Evolutionary conservation across 1,140 invertebrate genomes (phyloP), one percentile per base, ranked within the genome.

Genomic region (Cephus cinctus): DNA sequence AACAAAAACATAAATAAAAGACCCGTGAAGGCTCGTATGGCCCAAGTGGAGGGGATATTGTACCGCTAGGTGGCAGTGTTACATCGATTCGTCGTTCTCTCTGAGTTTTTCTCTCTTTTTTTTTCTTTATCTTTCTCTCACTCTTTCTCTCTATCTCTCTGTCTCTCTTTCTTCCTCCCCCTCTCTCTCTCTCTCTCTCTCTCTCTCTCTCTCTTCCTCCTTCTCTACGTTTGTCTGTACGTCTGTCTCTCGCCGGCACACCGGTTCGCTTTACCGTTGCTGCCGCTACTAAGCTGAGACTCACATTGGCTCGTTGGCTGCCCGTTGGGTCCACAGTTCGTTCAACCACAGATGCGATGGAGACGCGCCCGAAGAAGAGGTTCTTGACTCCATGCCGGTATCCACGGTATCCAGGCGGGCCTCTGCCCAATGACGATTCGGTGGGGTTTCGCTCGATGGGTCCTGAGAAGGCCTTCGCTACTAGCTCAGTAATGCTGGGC

Each of bases 221-320:
- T 50, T 38, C 39, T 47, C 39, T 41, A 22, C 9, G 23, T 27
- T 43, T 42, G 23, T 50, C 49, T 51, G 18, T 48, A 19, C 41
- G 31, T 25, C 31, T 49, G 39, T 40, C 57, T 51, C 55, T 60
- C 50, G 59, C 52, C 51, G 60, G 57, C 51, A 64, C 63, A 65
- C 64, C 63, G 63, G 63, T 65, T 50, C 64, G 62, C 63, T 68
- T 68, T 68, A 68, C 66, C 66, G 66, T 68, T 68, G 19, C 23
- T n/a, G n/a, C n/a, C n/a, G n/a, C n/a, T n/a, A n/a, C n/a, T n/a
- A n/a, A n/a, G n/a, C n/a, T n/a, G n/a, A n/a, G n/a, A n/a, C n/a
- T n/a, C n/a, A n/a, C n/a, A n/a, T n/a, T n/a, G n/a, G n/a, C n/a
- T n/a, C n/a, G n/a, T n/a, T n/a, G n/a, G n/a, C n/a, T 35, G 41